phyloP scores from a whole-genome alignment of 2,888 invertebrate genomes.

The Liodrosophila aerea region DNA sequence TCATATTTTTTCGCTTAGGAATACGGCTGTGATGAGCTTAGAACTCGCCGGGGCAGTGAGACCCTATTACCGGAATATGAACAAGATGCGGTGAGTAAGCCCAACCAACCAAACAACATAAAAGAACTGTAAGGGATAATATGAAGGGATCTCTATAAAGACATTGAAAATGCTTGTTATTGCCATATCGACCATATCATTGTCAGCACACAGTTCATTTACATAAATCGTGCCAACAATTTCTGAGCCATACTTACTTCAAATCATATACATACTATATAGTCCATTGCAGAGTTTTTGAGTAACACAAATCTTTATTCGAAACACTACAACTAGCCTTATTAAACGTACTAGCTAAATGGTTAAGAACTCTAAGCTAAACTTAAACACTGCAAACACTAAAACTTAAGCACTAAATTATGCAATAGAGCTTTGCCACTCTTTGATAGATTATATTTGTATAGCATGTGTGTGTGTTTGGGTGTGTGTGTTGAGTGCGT shows the following conservation, averaged over 20 bases:
- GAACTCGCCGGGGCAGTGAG: constrained; percentile 83
- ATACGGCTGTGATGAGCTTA: constrained; percentile 83
- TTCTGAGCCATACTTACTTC: background rate
- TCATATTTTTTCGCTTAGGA: constrained; percentile 74
- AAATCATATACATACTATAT: constrained; percentile 1
- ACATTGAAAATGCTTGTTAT: too few species aligned
- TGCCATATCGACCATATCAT: constrained; percentile 43
- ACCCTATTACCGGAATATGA: constrained; percentile 82
- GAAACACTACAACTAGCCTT: constrained; percentile 41
- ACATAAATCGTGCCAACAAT: background rate
- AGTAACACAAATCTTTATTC: constrained; percentile 11
- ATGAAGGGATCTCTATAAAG: too few species aligned
- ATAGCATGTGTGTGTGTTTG: constrained; percentile 8
- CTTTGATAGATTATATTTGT: constrained; percentile 32
- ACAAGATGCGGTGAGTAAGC: constrained; percentile 82
- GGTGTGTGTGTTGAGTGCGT: constrained; percentile 17
- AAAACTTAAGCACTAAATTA: constrained; percentile 57
- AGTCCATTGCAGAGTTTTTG: constrained; percentile 15
- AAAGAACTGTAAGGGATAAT: too few species aligned
- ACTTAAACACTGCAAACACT: constrained; percentile 77
- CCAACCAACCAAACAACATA: constrained; percentile 1
- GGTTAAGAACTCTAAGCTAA: constrained; percentile 31
- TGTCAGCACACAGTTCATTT: constrained; percentile 27
- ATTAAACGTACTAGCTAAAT: constrained; percentile 32
- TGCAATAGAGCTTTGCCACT: constrained; percentile 40